These are phyloP conservation scores for Ceramica pisi DNA, from an alignment of 2,888 invertebrate species.

Conservation along the genomic window DNA sequence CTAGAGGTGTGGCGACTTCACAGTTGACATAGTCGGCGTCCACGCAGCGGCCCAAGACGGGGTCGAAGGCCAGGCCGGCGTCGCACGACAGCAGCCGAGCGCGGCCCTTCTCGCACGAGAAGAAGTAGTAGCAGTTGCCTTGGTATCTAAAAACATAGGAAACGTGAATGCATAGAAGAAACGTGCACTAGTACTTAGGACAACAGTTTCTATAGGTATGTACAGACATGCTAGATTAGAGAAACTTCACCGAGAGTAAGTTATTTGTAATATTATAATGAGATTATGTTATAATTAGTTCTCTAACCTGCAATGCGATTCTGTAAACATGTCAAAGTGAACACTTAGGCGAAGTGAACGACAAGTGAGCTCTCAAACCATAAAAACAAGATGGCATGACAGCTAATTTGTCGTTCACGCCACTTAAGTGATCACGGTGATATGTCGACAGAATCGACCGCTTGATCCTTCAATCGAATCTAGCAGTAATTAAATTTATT, in stretches of 20 bases:
- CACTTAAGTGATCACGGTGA: too few species aligned
- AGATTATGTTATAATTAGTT: background rate
- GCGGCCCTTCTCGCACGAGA: slow-evolving; percentile 75
- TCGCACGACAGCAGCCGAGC: slow-evolving; percentile 80
- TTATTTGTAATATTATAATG: background rate
- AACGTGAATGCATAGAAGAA: background rate
- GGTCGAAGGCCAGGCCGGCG: slow-evolving; percentile 78
- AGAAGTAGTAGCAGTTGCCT: slow-evolving; percentile 79
- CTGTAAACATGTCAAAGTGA: too few species aligned
- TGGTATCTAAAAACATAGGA: slow-evolving; percentile 70
- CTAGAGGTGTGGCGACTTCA: too few species aligned
- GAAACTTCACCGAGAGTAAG: background rate
- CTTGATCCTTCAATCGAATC: background rate
- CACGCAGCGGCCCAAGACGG: slow-evolving; percentile 70
- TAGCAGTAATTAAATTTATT: background rate
- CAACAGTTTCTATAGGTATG: background rate
- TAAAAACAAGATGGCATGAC: too few species aligned
- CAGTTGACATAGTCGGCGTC: slow-evolving; percentile 68
- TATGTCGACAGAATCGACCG: too few species aligned
- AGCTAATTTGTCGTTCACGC: too few species aligned
- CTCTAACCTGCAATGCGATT: too few species aligned
- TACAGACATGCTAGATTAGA: background rate
- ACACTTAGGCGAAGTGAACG: too few species aligned
- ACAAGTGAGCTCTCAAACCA: too few species aligned
- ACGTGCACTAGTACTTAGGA: background rate